Evolutionary conservation across 2,113 vertebrate species (phyloP).

Genomic region (Urocitellus parryii): DNA sequence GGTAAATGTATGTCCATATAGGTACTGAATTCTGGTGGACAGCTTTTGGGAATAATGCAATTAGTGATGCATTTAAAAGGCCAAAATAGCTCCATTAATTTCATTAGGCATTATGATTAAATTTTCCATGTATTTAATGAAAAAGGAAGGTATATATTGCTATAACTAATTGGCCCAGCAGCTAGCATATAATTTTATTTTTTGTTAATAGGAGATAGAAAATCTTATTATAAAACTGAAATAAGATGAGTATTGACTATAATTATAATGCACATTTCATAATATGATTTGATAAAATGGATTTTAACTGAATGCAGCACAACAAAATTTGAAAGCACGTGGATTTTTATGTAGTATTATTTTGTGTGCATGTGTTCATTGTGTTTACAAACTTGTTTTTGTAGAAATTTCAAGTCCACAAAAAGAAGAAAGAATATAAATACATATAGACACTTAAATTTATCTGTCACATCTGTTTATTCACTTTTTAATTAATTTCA

Average conservation of each 20-base stretch:
- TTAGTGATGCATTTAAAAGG: slow-evolving; percentile 70
- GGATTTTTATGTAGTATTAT: slow-evolving; percentile 29
- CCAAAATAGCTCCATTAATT: slow-evolving; percentile 77
- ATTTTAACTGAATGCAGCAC: slow-evolving; percentile 44
- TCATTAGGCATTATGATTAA: slow-evolving; percentile 77
- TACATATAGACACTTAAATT: not conserved
- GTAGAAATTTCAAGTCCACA: not conserved
- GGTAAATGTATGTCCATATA: slow-evolving; percentile 51
- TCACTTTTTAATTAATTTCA: not conserved
- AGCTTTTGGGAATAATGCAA: slow-evolving; percentile 72
- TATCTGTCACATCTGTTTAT: not conserved
- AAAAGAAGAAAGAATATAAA: slow-evolving; percentile 20
- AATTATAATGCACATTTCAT: slow-evolving; percentile 72
- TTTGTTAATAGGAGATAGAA: slow-evolving; percentile 76
- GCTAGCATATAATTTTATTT: slow-evolving; percentile 77
- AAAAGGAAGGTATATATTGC: slow-evolving; percentile 79
- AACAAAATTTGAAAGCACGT: not conserved
- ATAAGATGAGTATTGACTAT: slow-evolving; percentile 69
- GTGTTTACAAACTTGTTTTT: slow-evolving; percentile 37
- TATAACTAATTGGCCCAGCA: slow-evolving; percentile 66
- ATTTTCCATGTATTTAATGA: slow-evolving; percentile 77
- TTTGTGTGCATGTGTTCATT: not conserved
- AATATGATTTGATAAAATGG: slow-evolving; percentile 70
- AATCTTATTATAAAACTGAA: slow-evolving; percentile 78
- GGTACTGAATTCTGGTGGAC: slow-evolving; percentile 40